Conservation (phyloP, 2,797 vertebrate species). For the Hydrolagus colliei region DNA sequence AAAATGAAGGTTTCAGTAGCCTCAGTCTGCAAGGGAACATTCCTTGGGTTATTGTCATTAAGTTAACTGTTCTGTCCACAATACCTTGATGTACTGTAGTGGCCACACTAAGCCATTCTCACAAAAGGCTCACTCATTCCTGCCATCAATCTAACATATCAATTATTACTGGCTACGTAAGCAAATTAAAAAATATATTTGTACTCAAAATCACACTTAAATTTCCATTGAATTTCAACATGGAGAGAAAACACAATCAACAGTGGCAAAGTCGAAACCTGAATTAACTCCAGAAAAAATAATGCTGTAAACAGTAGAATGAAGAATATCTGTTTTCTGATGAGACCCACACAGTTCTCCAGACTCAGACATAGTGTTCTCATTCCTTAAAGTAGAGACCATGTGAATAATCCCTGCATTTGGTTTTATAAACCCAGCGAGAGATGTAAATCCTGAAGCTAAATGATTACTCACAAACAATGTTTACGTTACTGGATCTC, state of each 20-base stretch:
- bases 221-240: neutral
- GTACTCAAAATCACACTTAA: neutral
- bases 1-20: neutral
- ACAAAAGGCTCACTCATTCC: neutral
- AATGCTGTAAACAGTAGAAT: neutral
- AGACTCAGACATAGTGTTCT: neutral
- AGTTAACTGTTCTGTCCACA: too few species aligned
- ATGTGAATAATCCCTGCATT: too few species aligned
- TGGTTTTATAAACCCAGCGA: too few species aligned
- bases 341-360: neutral
- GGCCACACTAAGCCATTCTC: neutral
- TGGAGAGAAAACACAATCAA: neutral
- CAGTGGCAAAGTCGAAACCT: neutral
- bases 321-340: neutral
- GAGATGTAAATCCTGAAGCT: too few species aligned
- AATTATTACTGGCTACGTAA: neutral
- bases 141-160: neutral
- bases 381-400: too few species aligned
- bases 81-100: too few species aligned
- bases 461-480: too few species aligned
- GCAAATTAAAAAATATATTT: neutral
- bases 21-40: neutral
- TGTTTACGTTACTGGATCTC: too few species aligned
- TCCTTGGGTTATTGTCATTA: neutral
- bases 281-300: neutral